Percentiles rank a stretch among this genome's conserved stretches.
These are phyloP conservation scores for Tragulus kanchil DNA, from an alignment of 2,113 vertebrate genomes.

Conservation along the genomic window DNA sequence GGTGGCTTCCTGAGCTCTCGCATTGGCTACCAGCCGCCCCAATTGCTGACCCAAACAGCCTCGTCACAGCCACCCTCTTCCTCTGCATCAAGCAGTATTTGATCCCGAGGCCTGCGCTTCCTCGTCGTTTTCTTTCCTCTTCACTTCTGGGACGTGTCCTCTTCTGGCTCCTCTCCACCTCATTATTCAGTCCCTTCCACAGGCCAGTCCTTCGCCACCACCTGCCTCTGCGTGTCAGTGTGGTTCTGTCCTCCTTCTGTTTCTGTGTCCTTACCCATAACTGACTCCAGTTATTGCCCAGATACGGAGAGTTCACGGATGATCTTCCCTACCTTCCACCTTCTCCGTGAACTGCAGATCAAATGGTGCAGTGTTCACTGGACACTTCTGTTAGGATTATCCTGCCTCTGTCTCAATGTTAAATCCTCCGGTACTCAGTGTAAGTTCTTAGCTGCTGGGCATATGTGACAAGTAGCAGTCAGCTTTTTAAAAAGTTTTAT, in stretches of 20 bases:
- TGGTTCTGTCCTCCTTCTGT: neutral
- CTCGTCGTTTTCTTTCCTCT: neutral
- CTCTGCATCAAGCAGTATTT: fast-evolving
- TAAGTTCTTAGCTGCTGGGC: neutral
- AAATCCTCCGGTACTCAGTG: neutral
- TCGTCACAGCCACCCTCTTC: neutral
- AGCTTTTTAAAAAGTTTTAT: neutral
- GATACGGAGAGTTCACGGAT: neutral
- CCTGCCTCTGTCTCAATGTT: neutral
- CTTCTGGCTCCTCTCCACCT: neutral
- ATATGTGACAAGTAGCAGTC: neutral
- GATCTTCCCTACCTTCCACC: neutral
- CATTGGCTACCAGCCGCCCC: too few relatives aligned
- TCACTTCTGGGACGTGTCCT: too few relatives aligned
- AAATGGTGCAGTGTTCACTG: neutral
- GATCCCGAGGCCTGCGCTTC: too few relatives aligned
- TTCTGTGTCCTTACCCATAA: neutral
- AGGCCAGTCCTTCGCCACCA: neutral
- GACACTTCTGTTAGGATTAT: neutral
- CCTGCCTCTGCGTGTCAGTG: fast-evolving
- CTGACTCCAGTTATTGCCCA: neutral
- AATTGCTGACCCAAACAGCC: too few relatives aligned
- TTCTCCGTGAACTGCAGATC: neutral
- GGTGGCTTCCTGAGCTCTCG: fast-evolving
- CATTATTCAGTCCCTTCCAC: neutral